A percentile compares a stretch with the other conserved stretches of the same genome.
Evolutionary conservation across 2,888 invertebrate genomes (phyloP).

Genomic region (Phymatocera aterrima): DNA sequence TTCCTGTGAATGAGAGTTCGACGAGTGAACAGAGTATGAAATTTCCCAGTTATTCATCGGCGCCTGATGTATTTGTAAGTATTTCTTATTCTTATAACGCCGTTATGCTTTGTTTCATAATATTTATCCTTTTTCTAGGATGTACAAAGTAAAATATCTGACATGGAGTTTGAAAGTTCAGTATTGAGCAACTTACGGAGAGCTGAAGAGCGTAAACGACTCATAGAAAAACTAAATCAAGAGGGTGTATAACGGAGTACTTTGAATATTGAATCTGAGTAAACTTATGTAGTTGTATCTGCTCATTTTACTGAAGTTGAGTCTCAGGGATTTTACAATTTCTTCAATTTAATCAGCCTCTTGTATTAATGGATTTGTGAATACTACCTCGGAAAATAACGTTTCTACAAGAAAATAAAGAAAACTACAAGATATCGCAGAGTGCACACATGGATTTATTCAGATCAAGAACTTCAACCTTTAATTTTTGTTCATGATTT

Average conservation of each 20-base stretch:
- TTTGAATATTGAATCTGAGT: background rate
- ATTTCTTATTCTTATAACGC: constrained; percentile 5
- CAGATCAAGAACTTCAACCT: constrained; percentile 21
- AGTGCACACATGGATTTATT: background rate
- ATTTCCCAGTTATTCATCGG: constrained; percentile 62
- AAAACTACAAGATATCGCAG: background rate
- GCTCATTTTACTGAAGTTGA: background rate
- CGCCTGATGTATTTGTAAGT: constrained; percentile 64
- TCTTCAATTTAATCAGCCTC: background rate
- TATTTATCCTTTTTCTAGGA: constrained; percentile 27
- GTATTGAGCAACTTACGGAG: constrained; percentile 88
- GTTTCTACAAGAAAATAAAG: constrained; percentile 13
- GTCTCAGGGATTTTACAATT: constrained; percentile 22
- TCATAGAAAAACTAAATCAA: constrained; percentile 83
- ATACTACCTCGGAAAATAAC: background rate
- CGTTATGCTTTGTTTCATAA: background rate
- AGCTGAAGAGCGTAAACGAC: constrained; percentile 88
- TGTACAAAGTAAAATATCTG: constrained; percentile 66
- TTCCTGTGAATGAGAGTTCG: constrained; percentile 15
- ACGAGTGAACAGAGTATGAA: constrained; percentile 46
- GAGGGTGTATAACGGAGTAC: constrained; percentile 73
- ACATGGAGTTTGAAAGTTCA: constrained; percentile 88
- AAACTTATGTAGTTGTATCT: background rate
- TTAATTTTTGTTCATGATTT: background rate
- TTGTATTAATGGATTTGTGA: background rate